A percentile compares a stretch with the other conserved stretches of the same genome.
These are phyloP conservation scores for Zosterops pallidus DNA, from an alignment of 2,113 vertebrate genomes.

Conservation along the genomic window DNA sequence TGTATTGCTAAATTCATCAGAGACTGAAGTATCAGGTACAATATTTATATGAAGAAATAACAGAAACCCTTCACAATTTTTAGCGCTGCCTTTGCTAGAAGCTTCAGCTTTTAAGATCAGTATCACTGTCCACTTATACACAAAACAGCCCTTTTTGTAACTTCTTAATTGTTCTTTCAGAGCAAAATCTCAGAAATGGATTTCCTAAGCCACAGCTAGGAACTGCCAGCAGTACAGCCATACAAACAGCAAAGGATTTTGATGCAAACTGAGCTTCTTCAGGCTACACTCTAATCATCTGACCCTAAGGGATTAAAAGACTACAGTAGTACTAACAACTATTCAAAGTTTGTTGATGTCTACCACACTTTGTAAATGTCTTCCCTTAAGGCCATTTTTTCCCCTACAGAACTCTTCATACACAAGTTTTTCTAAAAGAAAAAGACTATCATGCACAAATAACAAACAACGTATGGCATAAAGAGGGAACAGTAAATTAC, in stretches of 20 bases:
- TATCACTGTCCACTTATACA: neutral
- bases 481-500: neutral
- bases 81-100: neutral
- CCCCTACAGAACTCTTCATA: neutral
- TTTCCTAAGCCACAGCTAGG: neutral
- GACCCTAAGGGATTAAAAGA: neutral
- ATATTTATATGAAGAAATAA: neutral
- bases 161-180: neutral
- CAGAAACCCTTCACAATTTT: neutral
- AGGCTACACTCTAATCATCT: neutral
- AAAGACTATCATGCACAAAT: neutral
- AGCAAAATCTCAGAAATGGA: neutral
- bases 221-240: neutral
- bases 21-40: neutral
- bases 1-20: neutral
- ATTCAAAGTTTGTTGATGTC: neutral
- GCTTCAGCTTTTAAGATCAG: neutral
- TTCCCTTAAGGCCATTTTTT: neutral
- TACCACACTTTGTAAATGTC: neutral
- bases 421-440: neutral
- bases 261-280: neutral
- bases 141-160: neutral
- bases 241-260: neutral
- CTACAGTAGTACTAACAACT: neutral
- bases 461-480: neutral